Percentiles rank a stretch among this genome's conserved stretches.
Conservation (phyloP, 2,888 invertebrate genomes). For the Ditula angustiorana region DNA sequence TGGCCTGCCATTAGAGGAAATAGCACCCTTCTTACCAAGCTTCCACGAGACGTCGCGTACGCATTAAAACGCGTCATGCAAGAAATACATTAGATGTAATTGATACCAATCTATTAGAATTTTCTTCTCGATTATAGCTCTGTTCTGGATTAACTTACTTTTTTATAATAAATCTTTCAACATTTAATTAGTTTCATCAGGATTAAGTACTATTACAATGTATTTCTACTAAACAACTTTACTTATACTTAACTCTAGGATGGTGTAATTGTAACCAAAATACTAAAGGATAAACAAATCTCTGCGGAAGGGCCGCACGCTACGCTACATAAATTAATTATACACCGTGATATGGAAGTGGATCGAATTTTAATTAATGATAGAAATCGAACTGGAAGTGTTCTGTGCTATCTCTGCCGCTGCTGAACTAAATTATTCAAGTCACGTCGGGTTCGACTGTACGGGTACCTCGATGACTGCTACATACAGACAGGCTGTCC, state of each 20-base stretch:
- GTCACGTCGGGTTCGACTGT: conserved; percentile 59
- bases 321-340: conserved; percentile 45
- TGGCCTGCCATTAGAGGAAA: conserved; percentile 56
- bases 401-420: conserved; percentile 55
- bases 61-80: conserved; percentile 22
- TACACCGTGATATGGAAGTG: conserved; percentile 52
- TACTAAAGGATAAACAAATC: conserved; percentile 9
- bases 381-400: conserved; percentile 62
- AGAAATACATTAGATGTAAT: conserved; percentile 44
- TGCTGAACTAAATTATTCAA: conserved; percentile 64
- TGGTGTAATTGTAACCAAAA: background rate
- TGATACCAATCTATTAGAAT: conserved; percentile 11
- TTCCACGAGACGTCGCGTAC: conserved; percentile 15
- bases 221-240: too few species aligned
- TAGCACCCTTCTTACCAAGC: conserved; percentile 42
- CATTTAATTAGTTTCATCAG: background rate
- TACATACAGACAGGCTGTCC: conserved; percentile 4
- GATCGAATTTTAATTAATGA: conserved; percentile 70
- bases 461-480: conserved; percentile 47
- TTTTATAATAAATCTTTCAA: background rate
- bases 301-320: conserved; percentile 19
- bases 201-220: background rate
- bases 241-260: too few species aligned
- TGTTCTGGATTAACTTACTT: background rate
- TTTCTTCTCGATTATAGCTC: background rate